Conservation (phyloP, 2,888 invertebrate species). For the Brachynemurus nebulosus region DNA sequence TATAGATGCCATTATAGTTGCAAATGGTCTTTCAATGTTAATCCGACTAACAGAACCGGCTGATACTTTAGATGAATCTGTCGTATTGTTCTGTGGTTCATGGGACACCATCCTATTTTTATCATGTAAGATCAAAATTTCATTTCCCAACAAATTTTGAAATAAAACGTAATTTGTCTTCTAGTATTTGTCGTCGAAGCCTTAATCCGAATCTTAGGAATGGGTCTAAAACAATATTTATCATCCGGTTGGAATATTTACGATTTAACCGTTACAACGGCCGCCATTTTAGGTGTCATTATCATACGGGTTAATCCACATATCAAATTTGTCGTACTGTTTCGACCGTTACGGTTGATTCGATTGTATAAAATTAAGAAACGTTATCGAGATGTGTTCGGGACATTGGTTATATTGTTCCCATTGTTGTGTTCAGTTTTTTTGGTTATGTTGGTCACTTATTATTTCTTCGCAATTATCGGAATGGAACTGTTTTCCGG, state of each 20-base stretch:
- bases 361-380: constrained; percentile 66
- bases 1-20: constrained; percentile 55
- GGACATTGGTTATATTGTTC: constrained; percentile 63
- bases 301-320: constrained; percentile 46
- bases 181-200: constrained; percentile 70
- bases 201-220: constrained; percentile 52
- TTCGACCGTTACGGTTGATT: constrained; percentile 52
- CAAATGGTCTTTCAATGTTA: constrained; percentile 63
- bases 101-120: constrained; percentile 67
- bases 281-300: constrained; percentile 52
- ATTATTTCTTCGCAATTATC: constrained; percentile 80
- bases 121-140: constrained; percentile 36
- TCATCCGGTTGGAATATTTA: constrained; percentile 78
- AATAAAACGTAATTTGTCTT: constrained; percentile 19
- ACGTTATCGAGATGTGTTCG: constrained; percentile 69
- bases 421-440: constrained; percentile 76
- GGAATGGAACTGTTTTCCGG: constrained; percentile 78
- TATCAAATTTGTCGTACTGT: constrained; percentile 56
- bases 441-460: constrained; percentile 68
- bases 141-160: background rate
- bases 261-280: constrained; percentile 54
- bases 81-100: constrained; percentile 49
- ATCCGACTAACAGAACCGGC: constrained; percentile 51
- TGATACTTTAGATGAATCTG: constrained; percentile 43
- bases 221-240: constrained; percentile 57